Conservation (phyloP, 1,140 invertebrate genomes). For the Orius insidiosus region DNA sequence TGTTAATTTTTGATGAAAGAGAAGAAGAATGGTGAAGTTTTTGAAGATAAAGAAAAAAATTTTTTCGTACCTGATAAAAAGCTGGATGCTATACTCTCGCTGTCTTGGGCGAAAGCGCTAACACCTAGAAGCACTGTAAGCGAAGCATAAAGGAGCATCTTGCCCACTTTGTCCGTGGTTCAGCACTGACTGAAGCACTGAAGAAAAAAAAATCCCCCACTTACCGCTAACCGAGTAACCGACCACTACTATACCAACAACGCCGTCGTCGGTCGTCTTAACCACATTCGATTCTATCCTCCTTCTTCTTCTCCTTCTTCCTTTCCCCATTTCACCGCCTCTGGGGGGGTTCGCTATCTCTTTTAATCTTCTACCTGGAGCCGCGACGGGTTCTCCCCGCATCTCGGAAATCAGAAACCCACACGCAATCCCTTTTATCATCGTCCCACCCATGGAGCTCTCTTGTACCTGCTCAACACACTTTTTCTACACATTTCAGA, state of each 20-base stretch:
- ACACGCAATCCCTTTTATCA: too few species aligned
- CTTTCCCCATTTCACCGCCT: background rate
- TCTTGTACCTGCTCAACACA: too few species aligned
- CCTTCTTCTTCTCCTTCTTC: constrained; percentile 3
- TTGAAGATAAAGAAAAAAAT: too few species aligned
- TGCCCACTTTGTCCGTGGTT: background rate
- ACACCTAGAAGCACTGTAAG: constrained; percentile 15
- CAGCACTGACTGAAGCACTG: background rate
- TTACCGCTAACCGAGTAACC: background rate
- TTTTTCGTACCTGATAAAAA: constrained; percentile 65
- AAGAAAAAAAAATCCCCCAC: background rate
- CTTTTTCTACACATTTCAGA: too few species aligned
- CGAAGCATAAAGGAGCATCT: constrained; percentile 5
- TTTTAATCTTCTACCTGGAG: too few species aligned
- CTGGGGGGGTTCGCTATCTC: too few species aligned
- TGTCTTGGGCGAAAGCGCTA: constrained; percentile 35
- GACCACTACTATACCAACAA: background rate
- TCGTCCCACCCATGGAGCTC: too few species aligned
- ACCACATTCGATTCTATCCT: background rate
- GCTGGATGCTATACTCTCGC: constrained; percentile 54
- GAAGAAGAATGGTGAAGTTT: background rate
- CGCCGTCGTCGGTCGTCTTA: background rate
- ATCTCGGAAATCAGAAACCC: too few species aligned
- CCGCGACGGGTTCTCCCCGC: too few species aligned
- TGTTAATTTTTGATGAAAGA: background rate